A percentile compares a stretch with the other conserved stretches of the same genome.
These are phyloP conservation scores for Acrobeloides nanus DNA, from an alignment of 2,888 invertebrate genomes.

Conservation along the genomic window DNA sequence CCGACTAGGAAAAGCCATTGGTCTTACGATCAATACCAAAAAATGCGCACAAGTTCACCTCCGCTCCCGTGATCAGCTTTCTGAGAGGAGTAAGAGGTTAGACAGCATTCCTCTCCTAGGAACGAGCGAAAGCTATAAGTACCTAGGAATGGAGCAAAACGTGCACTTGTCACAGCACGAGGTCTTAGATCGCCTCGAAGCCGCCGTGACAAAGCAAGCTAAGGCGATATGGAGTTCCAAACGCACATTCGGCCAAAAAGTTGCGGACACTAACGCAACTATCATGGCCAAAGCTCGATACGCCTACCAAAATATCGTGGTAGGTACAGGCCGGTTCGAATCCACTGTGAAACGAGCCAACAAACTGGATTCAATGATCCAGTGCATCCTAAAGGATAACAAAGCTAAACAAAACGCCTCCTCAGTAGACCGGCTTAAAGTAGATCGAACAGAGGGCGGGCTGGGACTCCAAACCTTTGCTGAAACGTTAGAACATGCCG, in stretches of 20 bases:
- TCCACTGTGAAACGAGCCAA: background rate
- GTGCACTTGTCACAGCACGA: background rate
- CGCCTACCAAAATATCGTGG: background rate
- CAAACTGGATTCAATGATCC: background rate
- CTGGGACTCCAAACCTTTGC: conserved; percentile 1
- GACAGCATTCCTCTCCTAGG: conserved; percentile 3
- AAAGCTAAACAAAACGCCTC: background rate
- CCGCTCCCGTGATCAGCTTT: conserved; percentile 1
- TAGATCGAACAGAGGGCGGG: background rate
- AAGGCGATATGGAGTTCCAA: background rate
- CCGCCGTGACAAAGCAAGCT: background rate
- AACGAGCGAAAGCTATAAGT: conserved; percentile 11
- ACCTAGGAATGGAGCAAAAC: conserved; percentile 12
- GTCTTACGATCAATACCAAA: conserved; percentile 5
- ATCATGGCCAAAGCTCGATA: background rate
- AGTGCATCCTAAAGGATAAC: background rate
- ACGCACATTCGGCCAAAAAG: background rate
- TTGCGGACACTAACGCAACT: conserved; percentile 1
- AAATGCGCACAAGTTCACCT: conserved; percentile 7
- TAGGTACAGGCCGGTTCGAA: background rate
- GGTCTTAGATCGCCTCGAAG: background rate
- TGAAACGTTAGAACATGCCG: background rate
- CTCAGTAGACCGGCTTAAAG: background rate
- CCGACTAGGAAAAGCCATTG: too few relatives aligned
- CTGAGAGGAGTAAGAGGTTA: conserved; percentile 7